Conservation (phyloP, 2,797 vertebrate genomes). For the Nyctibius grandis region DNA sequence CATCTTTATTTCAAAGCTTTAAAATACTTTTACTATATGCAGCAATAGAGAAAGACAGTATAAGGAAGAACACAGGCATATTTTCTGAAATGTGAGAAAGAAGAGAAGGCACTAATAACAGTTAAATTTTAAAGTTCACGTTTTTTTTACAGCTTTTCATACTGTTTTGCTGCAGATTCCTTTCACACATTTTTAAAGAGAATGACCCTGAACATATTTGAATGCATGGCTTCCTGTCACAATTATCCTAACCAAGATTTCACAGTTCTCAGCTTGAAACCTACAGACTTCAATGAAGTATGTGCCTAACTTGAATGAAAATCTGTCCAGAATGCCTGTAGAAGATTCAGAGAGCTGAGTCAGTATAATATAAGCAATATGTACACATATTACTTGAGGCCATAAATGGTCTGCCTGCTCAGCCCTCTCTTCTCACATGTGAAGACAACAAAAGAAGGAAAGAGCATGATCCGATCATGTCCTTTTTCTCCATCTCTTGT, state of each 20-base stretch:
- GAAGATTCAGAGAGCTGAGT: background rate
- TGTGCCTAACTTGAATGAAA: background rate
- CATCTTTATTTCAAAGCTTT: background rate
- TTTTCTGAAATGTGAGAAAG: background rate
- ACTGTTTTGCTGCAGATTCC: background rate
- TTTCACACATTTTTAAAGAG: background rate
- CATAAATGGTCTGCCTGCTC: background rate
- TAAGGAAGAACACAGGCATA: background rate
- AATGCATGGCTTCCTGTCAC: background rate
- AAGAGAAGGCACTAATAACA: background rate
- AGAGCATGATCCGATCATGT: background rate
- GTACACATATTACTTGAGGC: background rate
- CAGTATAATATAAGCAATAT: background rate
- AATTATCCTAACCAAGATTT: background rate
- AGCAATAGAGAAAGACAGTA: background rate
- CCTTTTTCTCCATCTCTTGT: background rate
- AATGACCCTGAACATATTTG: background rate
- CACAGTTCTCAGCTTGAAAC: background rate
- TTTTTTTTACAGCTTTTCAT: background rate
- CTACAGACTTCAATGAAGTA: background rate
- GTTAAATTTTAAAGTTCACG: background rate
- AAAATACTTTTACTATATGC: background rate
- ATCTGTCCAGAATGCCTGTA: background rate
- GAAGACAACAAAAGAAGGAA: background rate
- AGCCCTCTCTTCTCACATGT: background rate